A percentile compares a stretch with the other conserved stretches of the same genome.
These are phyloP conservation scores for Falco berigora DNA, from an alignment of 2,797 vertebrate genomes.

Conservation along the genomic window DNA sequence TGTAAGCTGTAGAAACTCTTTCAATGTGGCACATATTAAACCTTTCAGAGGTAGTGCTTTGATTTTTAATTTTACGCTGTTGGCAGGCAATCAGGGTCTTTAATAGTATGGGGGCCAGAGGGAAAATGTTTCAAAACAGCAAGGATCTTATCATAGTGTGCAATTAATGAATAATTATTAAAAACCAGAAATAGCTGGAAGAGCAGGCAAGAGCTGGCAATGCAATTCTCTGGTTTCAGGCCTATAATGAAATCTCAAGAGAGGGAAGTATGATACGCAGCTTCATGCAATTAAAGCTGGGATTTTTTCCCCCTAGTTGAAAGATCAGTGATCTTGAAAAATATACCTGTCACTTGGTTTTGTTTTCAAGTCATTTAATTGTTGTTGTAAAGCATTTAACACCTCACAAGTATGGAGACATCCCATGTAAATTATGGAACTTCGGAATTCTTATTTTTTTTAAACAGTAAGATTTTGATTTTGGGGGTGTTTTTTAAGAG, in stretches of 20 bases:
- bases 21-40: conserved; percentile 70
- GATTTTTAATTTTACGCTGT: conserved; percentile 80
- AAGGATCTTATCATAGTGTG: conserved; percentile 76
- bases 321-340: conserved; percentile 63
- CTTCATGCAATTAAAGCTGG: conserved; percentile 58
- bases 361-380: conserved; percentile 45
- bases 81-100: conserved; percentile 76
- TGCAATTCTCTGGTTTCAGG: conserved; percentile 59
- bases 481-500: neutral
- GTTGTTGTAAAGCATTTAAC: neutral
- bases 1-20: conserved; percentile 67
- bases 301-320: neutral
- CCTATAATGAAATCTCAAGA: conserved; percentile 71
- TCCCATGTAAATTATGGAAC: neutral
- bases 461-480: neutral
- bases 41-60: conserved; percentile 74
- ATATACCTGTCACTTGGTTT: conserved; percentile 34
- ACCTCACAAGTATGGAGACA: neutral
- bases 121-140: conserved; percentile 79
- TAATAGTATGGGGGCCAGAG: conserved; percentile 77
- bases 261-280: conserved; percentile 52
- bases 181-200: conserved; percentile 75
- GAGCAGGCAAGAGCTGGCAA: conserved; percentile 66
- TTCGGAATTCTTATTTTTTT: neutral
- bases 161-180: conserved; percentile 82